Evolutionary conservation across 2,888 invertebrate species (phyloP), one percentile per base, ranked within the genome.

Genomic region (Lypha dubia): DNA sequence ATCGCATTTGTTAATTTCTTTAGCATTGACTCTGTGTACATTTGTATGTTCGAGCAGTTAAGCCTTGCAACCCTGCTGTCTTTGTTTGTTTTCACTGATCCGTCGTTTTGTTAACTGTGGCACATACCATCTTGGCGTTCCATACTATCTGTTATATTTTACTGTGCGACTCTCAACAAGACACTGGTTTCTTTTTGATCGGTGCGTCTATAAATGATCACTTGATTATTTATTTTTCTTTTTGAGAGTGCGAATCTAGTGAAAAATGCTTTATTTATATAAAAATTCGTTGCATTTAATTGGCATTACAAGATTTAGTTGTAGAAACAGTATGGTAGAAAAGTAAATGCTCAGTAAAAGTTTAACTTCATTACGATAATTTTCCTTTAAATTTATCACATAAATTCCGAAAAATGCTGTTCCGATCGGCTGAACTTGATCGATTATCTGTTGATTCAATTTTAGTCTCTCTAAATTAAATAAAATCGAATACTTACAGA

Each of bases 231-330:
- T 71, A 38, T 6, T 9, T 46, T 38, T 65, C 58, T 60, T 24
- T 75, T 77, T 81, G 11, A 44, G 46, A 56, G 28, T 56, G 15
- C 51, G 9, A 51, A 44, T 63, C 24, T 38, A 4, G 17, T 65
- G 68, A 68, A 83, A 83, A 74, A 68, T 81, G 35, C 41, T 79
- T 77, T 74, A 85, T 81, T 76, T 77, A 77, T 62, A 71, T 44
- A 71, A 84, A 87, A 88, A 88, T 90, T 89, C 89, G 86, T 88
- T 90, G 88, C 88, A 88, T 88, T 88, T 88, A 87, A 87, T 87
- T 79, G 70, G 83, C 84, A 81, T 80, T 79, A 76, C 32, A 70
- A 68, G 17, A 32, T 56, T 81, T 80, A 71, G 74, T 79, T 63
- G 68, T 28, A 24, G 13, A 15, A 15, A 77, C 53, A 79, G 79